Evolutionary conservation across 2,797 vertebrate genomes (phyloP).

Genomic region (Danio tinwini): DNA sequence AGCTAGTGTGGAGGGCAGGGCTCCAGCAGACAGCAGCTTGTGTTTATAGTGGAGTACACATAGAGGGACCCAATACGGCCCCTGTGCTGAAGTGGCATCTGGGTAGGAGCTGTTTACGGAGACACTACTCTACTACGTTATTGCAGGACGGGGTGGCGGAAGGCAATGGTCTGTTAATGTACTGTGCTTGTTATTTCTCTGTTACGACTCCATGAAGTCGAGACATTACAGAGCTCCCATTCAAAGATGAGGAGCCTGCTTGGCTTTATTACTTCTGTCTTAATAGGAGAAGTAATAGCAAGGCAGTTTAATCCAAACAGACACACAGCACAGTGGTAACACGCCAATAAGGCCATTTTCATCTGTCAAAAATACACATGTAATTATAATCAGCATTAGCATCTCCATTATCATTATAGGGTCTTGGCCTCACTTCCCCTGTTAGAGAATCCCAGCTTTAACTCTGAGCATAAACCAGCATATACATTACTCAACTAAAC

Average conservation of each 20-base stretch:
- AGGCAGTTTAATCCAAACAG: conserved; percentile 20
- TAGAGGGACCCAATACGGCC: conserved; percentile 19
- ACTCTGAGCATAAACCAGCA: conserved; percentile 8
- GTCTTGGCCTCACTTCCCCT: conserved; percentile 6
- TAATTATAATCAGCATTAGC: conserved; percentile 62
- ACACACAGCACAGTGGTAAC: neutral
- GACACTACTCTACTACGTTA: neutral
- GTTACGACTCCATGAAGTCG: conserved; percentile 25
- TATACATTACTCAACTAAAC: conserved; percentile 25
- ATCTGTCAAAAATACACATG: conserved; percentile 47
- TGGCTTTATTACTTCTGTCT: neutral
- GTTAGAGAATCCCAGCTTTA: conserved; percentile 44
- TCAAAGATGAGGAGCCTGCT: neutral
- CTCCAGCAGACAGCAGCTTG: conserved; percentile 47
- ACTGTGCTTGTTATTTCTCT: conserved; percentile 25
- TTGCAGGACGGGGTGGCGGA: neutral
- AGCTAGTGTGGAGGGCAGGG: conserved; percentile 27
- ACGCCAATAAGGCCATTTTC: conserved; percentile 4
- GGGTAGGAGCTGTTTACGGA: conserved; percentile 31
- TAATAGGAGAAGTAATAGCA: neutral
- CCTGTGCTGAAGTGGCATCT: conserved; percentile 29
- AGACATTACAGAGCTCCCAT: conserved; percentile 26
- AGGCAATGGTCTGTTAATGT: conserved; percentile 22
- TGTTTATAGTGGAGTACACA: conserved; percentile 38
- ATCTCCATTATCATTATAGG: conserved; percentile 59